Conservation (phyloP, 1,140 invertebrate genomes). For the Rhizoglyphus robini region DNA sequence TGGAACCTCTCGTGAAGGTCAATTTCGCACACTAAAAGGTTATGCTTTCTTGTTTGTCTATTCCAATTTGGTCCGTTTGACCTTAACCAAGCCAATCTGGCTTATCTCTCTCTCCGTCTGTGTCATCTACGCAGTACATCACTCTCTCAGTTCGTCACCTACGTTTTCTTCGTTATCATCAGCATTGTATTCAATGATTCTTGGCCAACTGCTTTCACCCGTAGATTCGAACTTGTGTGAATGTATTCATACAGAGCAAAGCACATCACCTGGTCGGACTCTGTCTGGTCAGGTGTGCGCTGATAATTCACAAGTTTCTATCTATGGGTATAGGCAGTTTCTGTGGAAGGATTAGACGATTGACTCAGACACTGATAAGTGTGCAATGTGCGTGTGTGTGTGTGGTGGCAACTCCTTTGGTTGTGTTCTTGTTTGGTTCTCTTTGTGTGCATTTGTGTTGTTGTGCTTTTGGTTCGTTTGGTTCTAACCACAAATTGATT, state of each 20-base stretch:
- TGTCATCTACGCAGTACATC: not conserved
- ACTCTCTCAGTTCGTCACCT: not conserved
- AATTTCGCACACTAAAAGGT: no score
- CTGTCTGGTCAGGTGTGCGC: not conserved
- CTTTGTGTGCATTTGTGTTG: not conserved
- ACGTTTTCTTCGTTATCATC: not conserved
- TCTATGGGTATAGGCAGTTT: slow-evolving; percentile 19
- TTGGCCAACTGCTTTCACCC: slow-evolving; percentile 18
- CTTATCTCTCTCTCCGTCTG: not conserved
- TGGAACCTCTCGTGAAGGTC: no score
- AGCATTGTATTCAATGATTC: not conserved
- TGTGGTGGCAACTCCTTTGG: not conserved
- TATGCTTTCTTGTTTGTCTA: no score
- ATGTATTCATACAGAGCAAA: not conserved
- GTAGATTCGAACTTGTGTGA: slow-evolving; percentile 19
- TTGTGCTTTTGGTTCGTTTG: not conserved
- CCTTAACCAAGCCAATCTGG: no score
- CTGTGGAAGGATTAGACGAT: slow-evolving; percentile 7
- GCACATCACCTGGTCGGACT: not conserved
- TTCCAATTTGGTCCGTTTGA: no score
- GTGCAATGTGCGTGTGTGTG: not conserved
- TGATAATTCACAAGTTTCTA: slow-evolving; percentile 16
- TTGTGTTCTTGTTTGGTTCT: not conserved
- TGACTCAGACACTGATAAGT: not conserved
- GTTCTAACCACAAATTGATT: not conserved